Conservation (phyloP, 2,888 invertebrate genomes). For the Sialis fuliginosa region DNA sequence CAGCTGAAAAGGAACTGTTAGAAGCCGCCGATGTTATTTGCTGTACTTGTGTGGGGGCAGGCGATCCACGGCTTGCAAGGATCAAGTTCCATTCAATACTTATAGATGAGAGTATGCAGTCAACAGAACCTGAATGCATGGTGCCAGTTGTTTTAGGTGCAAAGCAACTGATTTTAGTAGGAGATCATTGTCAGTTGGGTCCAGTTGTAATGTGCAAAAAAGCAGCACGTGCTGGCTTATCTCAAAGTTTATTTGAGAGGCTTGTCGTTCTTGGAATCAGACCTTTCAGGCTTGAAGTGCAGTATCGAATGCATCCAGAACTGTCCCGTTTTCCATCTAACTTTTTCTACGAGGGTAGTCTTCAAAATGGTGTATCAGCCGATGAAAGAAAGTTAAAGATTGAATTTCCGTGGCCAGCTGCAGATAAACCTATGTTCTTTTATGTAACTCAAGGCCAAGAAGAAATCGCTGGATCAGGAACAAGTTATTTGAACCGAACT, state of each 20-base stretch:
- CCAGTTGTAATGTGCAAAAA: slow-evolving; percentile 99
- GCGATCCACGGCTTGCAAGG: slow-evolving; percentile 82
- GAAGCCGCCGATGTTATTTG: slow-evolving; percentile 98
- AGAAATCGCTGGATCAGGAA: slow-evolving; percentile 96
- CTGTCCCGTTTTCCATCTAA: slow-evolving; percentile 95
- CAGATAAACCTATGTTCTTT: slow-evolving; percentile 97
- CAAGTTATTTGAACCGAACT: slow-evolving; percentile 94
- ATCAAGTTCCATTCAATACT: slow-evolving; percentile 92
- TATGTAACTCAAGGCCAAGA: slow-evolving; percentile 97
- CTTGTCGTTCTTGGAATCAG: slow-evolving; percentile 93
- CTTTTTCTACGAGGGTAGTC: slow-evolving; percentile 96
- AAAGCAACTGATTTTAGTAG: slow-evolving; percentile 90
- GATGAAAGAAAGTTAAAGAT: slow-evolving; percentile 86
- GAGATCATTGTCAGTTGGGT: slow-evolving; percentile 97
- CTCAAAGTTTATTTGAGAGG: slow-evolving; percentile 92
- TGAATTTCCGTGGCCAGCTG: slow-evolving; percentile 96
- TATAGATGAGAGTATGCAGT: slow-evolving; percentile 88
- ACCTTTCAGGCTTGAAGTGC: slow-evolving; percentile 91
- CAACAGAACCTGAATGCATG: slow-evolving; percentile 97
- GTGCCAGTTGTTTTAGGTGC: slow-evolving; percentile 97
- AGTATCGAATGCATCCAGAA: slow-evolving; percentile 99
- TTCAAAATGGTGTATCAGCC: slow-evolving; percentile 97
- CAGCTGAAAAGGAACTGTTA: slow-evolving; percentile 75
- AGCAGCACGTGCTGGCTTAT: slow-evolving; percentile 90
- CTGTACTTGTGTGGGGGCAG: slow-evolving; percentile 97